phyloP scores from a whole-genome alignment of 1,140 invertebrate species.

The Drosophila ironensis region DNA sequence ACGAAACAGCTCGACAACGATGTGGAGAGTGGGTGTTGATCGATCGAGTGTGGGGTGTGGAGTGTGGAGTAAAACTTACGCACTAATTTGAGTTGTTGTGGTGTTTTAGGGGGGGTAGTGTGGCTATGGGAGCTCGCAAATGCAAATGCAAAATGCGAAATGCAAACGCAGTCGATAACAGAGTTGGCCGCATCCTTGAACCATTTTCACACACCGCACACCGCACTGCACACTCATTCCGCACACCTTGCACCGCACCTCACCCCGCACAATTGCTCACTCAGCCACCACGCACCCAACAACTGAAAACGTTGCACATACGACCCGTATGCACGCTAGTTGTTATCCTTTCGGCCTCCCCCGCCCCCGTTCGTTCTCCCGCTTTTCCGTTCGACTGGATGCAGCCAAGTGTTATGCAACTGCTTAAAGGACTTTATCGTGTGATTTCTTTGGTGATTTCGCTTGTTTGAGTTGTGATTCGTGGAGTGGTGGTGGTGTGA shows the following conservation, averaged over 20 bases:
- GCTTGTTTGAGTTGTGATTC: constrained; percentile 64
- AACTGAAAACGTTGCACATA: constrained; percentile 78
- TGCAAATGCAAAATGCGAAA: constrained; percentile 59
- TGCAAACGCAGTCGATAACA: constrained; percentile 61
- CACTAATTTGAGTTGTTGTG: constrained; percentile 45
- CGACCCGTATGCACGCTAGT: constrained; percentile 75
- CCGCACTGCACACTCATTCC: neutral
- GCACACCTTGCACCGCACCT: constrained; percentile 2
- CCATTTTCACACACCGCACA: constrained; percentile 12
- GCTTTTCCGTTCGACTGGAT: constrained; percentile 31
- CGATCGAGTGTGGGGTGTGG: too few relatives aligned
- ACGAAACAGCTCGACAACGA: constrained; percentile 19
- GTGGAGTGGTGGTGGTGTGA: constrained; percentile 11
- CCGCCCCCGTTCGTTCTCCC: neutral
- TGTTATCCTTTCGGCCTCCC: constrained; percentile 30
- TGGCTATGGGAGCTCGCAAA: constrained; percentile 20
- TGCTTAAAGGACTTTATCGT: constrained; percentile 79
- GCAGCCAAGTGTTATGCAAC: constrained; percentile 79
- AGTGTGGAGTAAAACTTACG: constrained; percentile 45
- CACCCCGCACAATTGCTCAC: constrained; percentile 1
- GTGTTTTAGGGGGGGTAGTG: constrained; percentile 9
- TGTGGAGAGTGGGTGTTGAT: constrained; percentile 18
- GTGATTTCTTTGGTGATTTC: constrained; percentile 55
- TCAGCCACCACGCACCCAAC: constrained; percentile 22
- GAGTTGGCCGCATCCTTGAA: constrained; percentile 53